A percentile compares a stretch with the other conserved stretches of the same genome.
Evolutionary conservation across 2,797 vertebrate species (phyloP).

Genomic region (Brachyrhaphis roseni): DNA sequence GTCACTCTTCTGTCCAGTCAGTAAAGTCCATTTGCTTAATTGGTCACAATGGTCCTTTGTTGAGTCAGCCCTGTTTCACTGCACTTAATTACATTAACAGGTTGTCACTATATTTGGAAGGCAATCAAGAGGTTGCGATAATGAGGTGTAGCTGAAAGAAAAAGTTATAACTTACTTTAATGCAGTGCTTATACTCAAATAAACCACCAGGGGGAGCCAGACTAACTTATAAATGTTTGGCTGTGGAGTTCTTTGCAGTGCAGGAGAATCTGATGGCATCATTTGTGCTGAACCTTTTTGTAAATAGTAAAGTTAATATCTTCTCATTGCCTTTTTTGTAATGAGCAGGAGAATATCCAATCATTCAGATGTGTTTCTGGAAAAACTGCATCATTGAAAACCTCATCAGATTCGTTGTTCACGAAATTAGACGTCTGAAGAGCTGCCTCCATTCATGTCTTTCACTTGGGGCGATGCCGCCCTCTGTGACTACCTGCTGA

Average conservation of each 20-base stretch:
- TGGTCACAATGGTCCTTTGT: slow-evolving; percentile 57
- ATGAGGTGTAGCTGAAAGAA: slow-evolving; percentile 38
- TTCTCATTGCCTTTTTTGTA: background rate
- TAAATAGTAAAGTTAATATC: background rate
- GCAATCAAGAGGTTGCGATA: slow-evolving; percentile 51
- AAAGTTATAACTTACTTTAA: slow-evolving; percentile 22
- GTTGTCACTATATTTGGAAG: slow-evolving; percentile 47
- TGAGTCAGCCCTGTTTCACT: slow-evolving; percentile 67
- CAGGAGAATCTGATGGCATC: background rate
- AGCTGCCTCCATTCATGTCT: background rate
- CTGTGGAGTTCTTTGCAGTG: background rate
- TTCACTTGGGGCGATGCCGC: slow-evolving; percentile 5
- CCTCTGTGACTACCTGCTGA: slow-evolving; percentile 26
- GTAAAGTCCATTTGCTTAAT: slow-evolving; percentile 74
- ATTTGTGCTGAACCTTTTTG: background rate
- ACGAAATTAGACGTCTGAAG: background rate
- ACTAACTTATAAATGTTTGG: slow-evolving; percentile 4
- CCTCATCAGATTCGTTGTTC: slow-evolving; percentile 10
- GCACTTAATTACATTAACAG: slow-evolving; percentile 73
- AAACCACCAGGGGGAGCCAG: slow-evolving; percentile 61
- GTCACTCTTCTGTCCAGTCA: slow-evolving; percentile 25
- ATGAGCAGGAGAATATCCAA: background rate
- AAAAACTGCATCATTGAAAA: background rate
- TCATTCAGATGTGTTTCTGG: background rate
- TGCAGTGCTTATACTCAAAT: slow-evolving; percentile 17